A percentile compares a stretch with the other conserved stretches of the same genome.
phyloP scores from a whole-genome alignment of 2,888 invertebrate genomes.

The Xanthorhoe designata region DNA sequence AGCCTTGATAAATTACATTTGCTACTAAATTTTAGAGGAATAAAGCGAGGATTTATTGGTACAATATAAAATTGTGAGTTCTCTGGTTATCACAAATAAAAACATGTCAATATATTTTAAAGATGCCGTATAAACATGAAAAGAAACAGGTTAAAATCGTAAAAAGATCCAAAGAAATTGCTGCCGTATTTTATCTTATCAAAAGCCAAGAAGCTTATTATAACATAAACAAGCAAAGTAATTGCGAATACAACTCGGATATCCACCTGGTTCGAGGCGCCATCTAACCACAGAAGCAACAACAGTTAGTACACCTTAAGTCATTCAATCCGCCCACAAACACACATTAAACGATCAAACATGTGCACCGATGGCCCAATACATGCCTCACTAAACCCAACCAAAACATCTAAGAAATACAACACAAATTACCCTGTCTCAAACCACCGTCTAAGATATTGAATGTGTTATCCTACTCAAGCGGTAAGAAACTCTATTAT shows the following conservation, averaged over 20 bases:
- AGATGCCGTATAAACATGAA: not conserved
- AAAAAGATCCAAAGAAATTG: no score
- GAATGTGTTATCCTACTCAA: conserved; percentile 18
- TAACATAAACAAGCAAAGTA: conserved; percentile 2
- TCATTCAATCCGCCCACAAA: conserved; percentile 81
- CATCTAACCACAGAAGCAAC: conserved; percentile 55
- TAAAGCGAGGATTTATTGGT: no score
- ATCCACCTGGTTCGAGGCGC: conserved; percentile 65
- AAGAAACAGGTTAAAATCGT: no score
- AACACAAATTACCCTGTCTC: conserved; percentile 16
- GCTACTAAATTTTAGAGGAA: no score
- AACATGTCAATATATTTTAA: no score
- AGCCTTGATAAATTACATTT: no score
- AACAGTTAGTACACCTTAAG: conserved; percentile 42
- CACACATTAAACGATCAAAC: conserved; percentile 76
- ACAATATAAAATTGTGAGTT: no score
- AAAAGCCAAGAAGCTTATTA: not conserved
- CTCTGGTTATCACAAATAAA: no score
- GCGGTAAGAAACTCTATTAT: conserved; percentile 30
- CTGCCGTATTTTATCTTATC: not conserved
- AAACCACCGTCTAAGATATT: conserved; percentile 15
- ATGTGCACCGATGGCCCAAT: conserved; percentile 73
- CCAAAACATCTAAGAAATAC: conserved; percentile 11
- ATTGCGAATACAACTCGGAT: conserved; percentile 38
- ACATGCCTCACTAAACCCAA: conserved; percentile 58